Evolutionary conservation across 1,140 invertebrate genomes (phyloP).

Genomic region (Bicyclus anynana): DNA sequence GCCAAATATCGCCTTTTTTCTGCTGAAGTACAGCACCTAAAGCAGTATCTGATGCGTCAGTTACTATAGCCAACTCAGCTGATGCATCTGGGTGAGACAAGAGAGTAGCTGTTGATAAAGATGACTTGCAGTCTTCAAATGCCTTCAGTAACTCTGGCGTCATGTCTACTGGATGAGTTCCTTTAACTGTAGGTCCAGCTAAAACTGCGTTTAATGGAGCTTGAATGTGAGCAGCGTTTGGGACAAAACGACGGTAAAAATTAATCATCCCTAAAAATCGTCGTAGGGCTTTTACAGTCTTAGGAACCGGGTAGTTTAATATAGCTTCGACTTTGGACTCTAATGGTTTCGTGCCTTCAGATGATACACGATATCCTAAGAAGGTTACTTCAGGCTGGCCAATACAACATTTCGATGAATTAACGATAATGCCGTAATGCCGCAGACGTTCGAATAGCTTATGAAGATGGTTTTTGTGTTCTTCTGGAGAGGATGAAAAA

Average conservation of each 20-base stretch:
- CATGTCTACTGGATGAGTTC: background rate
- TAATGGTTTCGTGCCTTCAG: constrained; percentile 12
- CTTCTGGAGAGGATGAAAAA: background rate
- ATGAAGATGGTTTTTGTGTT: constrained; percentile 12
- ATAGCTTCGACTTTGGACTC: constrained; percentile 10
- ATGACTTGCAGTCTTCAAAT: background rate
- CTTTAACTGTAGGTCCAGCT: background rate
- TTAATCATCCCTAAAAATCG: background rate
- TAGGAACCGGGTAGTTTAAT: constrained; percentile 7
- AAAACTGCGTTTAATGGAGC: background rate
- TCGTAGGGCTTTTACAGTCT: background rate
- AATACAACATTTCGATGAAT: constrained; percentile 14
- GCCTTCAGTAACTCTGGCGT: background rate
- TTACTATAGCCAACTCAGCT: constrained; percentile 1
- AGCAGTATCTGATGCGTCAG: background rate
- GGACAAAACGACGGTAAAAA: background rate
- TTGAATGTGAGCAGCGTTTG: background rate
- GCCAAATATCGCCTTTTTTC: background rate
- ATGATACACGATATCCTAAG: constrained; percentile 13
- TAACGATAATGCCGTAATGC: constrained; percentile 18
- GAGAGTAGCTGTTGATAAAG: background rate
- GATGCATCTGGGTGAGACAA: background rate
- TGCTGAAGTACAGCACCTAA: constrained; percentile 7
- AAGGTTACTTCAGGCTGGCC: constrained; percentile 14
- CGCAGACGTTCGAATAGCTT: constrained; percentile 12